phyloP scores from a whole-genome alignment of 2,888 invertebrate species.

The Callyntrura guangdongensis region DNA sequence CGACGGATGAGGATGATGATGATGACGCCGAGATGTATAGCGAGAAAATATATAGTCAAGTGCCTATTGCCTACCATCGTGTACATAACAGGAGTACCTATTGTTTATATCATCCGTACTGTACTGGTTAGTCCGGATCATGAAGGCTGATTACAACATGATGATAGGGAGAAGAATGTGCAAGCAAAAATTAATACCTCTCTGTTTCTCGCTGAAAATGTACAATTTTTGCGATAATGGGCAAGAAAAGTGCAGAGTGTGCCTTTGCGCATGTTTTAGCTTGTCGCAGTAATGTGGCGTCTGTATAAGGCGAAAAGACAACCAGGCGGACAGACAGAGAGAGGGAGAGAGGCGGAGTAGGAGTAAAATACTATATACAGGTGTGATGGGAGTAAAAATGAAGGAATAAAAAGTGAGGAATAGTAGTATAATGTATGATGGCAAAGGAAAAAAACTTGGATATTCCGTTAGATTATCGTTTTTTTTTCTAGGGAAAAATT shows the following conservation, averaged over 20 bases:
- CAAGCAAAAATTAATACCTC: constrained; percentile 2
- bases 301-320: background rate
- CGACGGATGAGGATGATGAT: background rate
- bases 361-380: constrained; percentile 3
- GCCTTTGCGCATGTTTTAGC: too few relatives aligned
- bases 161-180: constrained; percentile 50
- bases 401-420: constrained; percentile 1
- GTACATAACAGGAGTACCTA: too few relatives aligned
- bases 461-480: constrained; percentile 69
- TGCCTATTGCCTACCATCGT: too few relatives aligned
- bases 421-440: constrained; percentile 2
- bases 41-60: constrained; percentile 1
- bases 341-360: constrained; percentile 8
- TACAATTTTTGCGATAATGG: constrained; percentile 41
- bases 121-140: constrained; percentile 71
- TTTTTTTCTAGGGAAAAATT: constrained; percentile 32
- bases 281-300: constrained; percentile 28
- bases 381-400: constrained; percentile 37
- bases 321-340: background rate
- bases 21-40: background rate
- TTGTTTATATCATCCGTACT: constrained; percentile 35
- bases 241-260: constrained; percentile 40
- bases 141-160: constrained; percentile 65
- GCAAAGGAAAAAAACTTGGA: constrained; percentile 47
- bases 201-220: background rate